phyloP scores from a whole-genome alignment of 1,140 invertebrate genomes.

The Himalopsyche phryganea region DNA sequence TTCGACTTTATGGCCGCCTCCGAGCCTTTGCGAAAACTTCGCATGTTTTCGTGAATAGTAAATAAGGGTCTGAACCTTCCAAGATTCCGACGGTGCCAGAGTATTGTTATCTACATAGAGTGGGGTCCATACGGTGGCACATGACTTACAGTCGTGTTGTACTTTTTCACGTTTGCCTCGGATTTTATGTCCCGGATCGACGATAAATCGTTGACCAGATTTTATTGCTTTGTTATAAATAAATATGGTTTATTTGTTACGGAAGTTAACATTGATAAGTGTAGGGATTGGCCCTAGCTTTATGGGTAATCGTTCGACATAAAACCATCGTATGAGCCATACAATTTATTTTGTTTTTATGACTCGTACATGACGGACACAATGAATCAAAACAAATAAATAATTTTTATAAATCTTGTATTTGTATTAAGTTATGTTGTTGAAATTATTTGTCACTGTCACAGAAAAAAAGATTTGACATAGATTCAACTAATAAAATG shows the following conservation, averaged over 20 bases:
- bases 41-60: slow-evolving; percentile 31
- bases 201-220: slow-evolving; percentile 24
- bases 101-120: no score
- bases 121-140: slow-evolving; percentile 5
- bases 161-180: slow-evolving; percentile 28
- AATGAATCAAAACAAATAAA: no score
- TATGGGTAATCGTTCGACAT: slow-evolving; percentile 6
- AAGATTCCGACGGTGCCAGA: background rate
- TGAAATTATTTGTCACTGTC: no score
- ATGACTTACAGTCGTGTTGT: no score
- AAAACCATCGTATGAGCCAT: no score
- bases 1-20: slow-evolving; percentile 7
- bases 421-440: no score
- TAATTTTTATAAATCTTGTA: no score
- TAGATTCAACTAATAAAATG: no score
- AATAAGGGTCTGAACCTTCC: slow-evolving; percentile 16
- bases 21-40: slow-evolving; percentile 6
- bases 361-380: no score
- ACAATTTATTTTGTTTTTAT: no score
- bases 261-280: slow-evolving; percentile 21
- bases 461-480: no score
- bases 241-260: slow-evolving; percentile 30
- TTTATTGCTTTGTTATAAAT: slow-evolving; percentile 29
- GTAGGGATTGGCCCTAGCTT: background rate
- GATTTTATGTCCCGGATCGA: slow-evolving; percentile 27